These are phyloP conservation scores for Tachuris rubrigastra DNA, from an alignment of 2,113 vertebrate species.

Conservation along the genomic window DNA sequence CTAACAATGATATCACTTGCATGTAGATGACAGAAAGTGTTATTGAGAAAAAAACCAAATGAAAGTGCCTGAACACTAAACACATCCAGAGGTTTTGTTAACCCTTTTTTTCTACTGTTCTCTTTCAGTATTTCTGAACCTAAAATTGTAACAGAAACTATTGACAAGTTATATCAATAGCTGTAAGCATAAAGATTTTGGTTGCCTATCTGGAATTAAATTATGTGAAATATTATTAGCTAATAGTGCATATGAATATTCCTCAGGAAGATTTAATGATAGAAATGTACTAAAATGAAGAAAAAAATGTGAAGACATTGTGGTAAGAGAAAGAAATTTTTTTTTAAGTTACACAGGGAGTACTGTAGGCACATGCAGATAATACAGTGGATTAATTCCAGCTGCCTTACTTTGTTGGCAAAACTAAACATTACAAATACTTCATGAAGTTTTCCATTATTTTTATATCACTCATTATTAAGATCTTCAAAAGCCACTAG, in stretches of 20 bases:
- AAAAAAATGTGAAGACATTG: background rate
- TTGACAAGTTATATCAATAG: background rate
- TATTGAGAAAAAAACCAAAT: background rate
- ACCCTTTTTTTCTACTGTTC: background rate
- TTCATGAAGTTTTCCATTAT: background rate
- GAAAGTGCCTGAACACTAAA: background rate
- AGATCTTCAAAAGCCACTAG: background rate
- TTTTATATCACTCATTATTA: background rate
- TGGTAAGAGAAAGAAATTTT: background rate
- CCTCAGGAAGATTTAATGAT: background rate
- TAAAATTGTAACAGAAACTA: background rate
- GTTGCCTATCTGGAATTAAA: background rate
- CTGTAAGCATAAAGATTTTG: background rate
- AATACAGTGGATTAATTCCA: background rate
- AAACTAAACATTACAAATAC: background rate
- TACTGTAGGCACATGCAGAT: background rate
- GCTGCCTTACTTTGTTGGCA: background rate
- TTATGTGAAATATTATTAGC: background rate
- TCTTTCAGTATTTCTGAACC: background rate
- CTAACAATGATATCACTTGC: background rate
- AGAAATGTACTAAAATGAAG: background rate
- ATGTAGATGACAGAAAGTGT: background rate
- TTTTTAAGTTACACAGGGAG: background rate
- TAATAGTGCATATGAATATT: background rate
- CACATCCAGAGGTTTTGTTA: background rate